Base-by-base conservation (phyloP, 1,140 invertebrate species). In the Camponotus floridanus region DNA sequence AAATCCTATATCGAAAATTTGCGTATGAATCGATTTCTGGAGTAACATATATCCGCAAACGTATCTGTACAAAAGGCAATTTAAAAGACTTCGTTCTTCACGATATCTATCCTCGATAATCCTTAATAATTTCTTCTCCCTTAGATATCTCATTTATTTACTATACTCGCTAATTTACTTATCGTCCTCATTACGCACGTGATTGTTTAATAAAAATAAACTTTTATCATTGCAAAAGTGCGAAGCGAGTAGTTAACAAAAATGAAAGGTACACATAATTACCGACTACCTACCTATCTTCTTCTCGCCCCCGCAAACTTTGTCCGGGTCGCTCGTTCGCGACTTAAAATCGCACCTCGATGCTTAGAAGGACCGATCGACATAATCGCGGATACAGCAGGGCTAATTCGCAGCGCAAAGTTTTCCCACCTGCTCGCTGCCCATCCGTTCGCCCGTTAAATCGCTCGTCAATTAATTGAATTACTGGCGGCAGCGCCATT, bases 391-490 rank as follows among this genome's bases (percentile, higher is more conserved):
- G 39, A 74, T 61, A 73, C 79, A 21, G 39, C n/a, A 61, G 13
- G 26, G 70, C 76, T 68, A 76, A 87, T 73, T 76, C 39, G 51
- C 48, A 78, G 61, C 64, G 45, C 48, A 83, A 88, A 88, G 55
- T 87, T 84, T 78, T 42, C 64, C 45, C 71, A 67, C 55, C 51
- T 62, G 31, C 36, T 80, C 65, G 42, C n/a, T 15, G 78, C 68
- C 33, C 48, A 21, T 61, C 31, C 71, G 73, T 45, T 61, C 62
- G 51, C 80, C 65, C 87, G 84, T 84, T 88, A 81, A 88, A 78
- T 76, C 65, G 83, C 76, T 80, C 73, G 61, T 74, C 73, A 67
- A 84, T 86, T 87, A 88, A 88, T 88, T 78, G 84, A 78, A 88
- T 90, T 88, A 78, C 64, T n/a, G 21, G 9, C 65, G 39, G 45